A percentile compares a stretch with the other conserved stretches of the same genome.
phyloP scores from a whole-genome alignment of 2,888 invertebrate genomes.

The Erynnis tages region DNA sequence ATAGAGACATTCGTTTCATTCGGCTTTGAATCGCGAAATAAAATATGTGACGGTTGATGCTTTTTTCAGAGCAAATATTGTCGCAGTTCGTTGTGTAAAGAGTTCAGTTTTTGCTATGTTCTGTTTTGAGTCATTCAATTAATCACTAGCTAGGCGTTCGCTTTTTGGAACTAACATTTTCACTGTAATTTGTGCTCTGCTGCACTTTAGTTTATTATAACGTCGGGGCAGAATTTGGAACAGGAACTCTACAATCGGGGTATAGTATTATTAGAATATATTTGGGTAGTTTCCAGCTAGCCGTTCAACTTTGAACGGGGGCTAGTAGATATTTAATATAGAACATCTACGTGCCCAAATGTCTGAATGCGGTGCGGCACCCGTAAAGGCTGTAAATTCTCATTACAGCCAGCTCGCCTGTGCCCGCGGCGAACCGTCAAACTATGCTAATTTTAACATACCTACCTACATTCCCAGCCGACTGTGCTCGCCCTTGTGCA shows the following conservation, averaged over 20 bases:
- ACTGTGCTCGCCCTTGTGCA: slow-evolving; percentile 7
- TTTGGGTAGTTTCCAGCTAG: slow-evolving; percentile 18
- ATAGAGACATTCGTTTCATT: slow-evolving; percentile 19
- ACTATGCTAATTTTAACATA: slow-evolving; percentile 68
- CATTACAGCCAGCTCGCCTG: slow-evolving; percentile 45
- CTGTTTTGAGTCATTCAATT: slow-evolving; percentile 14
- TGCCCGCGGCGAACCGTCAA: slow-evolving; percentile 49
- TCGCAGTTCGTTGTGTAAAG: slow-evolving; percentile 7
- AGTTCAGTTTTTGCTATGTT: slow-evolving; percentile 13
- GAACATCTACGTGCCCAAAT: slow-evolving; percentile 42
- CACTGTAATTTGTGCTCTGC: slow-evolving; percentile 3
- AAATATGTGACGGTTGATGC: slow-evolving; percentile 14
- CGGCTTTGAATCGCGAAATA: slow-evolving; percentile 16
- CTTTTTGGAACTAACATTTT: slow-evolving; percentile 8
- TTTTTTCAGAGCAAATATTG: slow-evolving; percentile 18
- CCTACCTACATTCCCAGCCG: slow-evolving; percentile 41
- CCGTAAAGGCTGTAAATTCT: slow-evolving; percentile 57
- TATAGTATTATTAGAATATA: slow-evolving; percentile 15
- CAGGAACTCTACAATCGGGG: background rate
- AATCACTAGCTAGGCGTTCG: slow-evolving; percentile 7
- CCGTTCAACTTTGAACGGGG: slow-evolving; percentile 6
- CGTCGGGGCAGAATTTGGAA: background rate
- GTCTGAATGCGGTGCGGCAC: slow-evolving; percentile 39
- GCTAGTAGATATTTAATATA: slow-evolving; percentile 34
- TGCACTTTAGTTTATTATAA: slow-evolving; percentile 15